Conservation (phyloP, 2,113 vertebrate species). For the Mesoclemmys tuberculata region DNA sequence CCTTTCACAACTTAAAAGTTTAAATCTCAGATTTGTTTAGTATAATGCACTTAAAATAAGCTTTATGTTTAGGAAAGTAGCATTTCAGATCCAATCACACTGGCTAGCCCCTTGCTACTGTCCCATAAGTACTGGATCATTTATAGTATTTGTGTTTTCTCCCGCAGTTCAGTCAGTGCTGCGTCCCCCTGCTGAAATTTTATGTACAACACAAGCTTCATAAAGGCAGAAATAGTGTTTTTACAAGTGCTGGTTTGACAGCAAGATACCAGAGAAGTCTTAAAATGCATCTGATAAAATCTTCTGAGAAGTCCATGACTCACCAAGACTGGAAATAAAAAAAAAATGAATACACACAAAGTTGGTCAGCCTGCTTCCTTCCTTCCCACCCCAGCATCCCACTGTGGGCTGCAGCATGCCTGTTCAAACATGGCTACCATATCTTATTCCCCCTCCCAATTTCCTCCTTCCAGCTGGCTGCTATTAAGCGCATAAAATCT, state of each 20-base stretch:
- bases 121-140: background rate
- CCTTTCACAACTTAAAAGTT: background rate
- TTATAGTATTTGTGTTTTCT: background rate
- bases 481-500: background rate
- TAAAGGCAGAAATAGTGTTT: conserved; percentile 22
- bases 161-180: background rate
- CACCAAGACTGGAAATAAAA: background rate
- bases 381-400: background rate
- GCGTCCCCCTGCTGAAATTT: accelerated
- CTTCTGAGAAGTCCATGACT: conserved; percentile 39
- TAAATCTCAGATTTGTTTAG: background rate
- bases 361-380: conserved; percentile 40
- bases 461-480: conserved; percentile 30
- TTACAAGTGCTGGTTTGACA: conserved; percentile 19
- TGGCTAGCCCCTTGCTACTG: background rate
- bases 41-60: accelerated
- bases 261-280: conserved; percentile 24
- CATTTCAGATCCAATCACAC: background rate
- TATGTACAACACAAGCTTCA: background rate
- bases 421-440: background rate
- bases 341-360: accelerated
- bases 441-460: background rate
- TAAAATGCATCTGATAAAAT: background rate
- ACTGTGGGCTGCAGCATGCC: background rate
- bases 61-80: background rate